A percentile compares a stretch with the other conserved stretches of the same genome.
Evolutionary conservation across 1,140 invertebrate species (phyloP).

Genomic region (Meteorus sp.): DNA sequence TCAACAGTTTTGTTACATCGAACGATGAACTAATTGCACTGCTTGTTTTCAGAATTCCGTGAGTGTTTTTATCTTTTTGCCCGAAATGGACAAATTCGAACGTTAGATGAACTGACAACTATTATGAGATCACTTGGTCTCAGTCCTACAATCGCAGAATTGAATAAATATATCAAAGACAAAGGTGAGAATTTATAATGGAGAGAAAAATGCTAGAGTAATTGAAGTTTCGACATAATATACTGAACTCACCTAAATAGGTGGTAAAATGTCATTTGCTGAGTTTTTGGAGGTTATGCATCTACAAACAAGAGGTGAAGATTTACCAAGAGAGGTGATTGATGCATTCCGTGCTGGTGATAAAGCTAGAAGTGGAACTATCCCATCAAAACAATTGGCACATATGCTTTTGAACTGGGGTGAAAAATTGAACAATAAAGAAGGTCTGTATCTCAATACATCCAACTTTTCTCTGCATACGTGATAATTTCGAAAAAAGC

Average conservation of each 20-base stretch:
- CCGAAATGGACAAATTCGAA: conserved; percentile 80
- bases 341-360: conserved; percentile 89
- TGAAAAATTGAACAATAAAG: conserved; percentile 84
- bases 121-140: conserved; percentile 93
- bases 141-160: conserved; percentile 89
- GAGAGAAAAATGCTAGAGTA: not conserved
- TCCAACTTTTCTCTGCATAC: conserved; percentile 2
- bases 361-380: conserved; percentile 70
- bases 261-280: conserved; percentile 92
- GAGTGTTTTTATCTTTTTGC: conserved; percentile 95
- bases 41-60: conserved; percentile 77
- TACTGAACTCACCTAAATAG: conserved; percentile 51
- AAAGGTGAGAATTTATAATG: conserved; percentile 62
- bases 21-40: conserved; percentile 13
- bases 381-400: conserved; percentile 81
- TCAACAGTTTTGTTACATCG: no score
- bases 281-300: conserved; percentile 96
- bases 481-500: not conserved
- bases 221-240: no score
- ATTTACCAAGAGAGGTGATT: conserved; percentile 84
- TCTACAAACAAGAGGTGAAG: conserved; percentile 82
- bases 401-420: conserved; percentile 90
- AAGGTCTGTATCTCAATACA: conserved; percentile 66
- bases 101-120: conserved; percentile 86
- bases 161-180: conserved; percentile 82